phyloP scores from a whole-genome alignment of 2,113 vertebrate genomes.

The Spea bombifrons region DNA sequence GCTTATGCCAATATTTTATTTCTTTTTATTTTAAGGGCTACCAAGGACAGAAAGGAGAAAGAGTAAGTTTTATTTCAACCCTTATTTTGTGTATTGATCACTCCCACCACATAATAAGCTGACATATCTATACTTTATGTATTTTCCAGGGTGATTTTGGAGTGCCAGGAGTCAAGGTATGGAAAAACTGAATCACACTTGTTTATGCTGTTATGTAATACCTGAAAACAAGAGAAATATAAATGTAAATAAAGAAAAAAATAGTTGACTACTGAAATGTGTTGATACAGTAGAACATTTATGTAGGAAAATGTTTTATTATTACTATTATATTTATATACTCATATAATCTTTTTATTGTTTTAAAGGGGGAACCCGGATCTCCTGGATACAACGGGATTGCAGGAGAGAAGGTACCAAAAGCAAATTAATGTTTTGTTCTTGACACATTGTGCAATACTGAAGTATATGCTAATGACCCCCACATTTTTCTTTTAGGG shows the following conservation, averaged over 20 bases:
- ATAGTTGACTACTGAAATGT: too few relatives aligned
- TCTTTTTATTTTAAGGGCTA: conserved; percentile 39
- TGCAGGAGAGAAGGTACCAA: conserved; percentile 45
- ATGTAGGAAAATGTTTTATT: too few relatives aligned
- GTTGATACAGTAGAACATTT: too few relatives aligned
- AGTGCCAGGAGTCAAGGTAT: conserved; percentile 15
- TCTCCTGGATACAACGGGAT: conserved; percentile 44
- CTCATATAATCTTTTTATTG: background rate
- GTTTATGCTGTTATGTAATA: background rate
- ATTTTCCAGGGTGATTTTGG: conserved; percentile 45
- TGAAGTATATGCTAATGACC: background rate
- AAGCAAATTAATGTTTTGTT: background rate
- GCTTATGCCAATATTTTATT: background rate
- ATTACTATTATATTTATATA: background rate
- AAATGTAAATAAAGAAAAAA: background rate
- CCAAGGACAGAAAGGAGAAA: conserved; percentile 49
- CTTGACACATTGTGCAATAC: background rate
- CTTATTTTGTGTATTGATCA: background rate
- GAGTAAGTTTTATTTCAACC: conserved; percentile 31
- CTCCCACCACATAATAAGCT: background rate
- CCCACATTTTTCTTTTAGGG: conserved; percentile 31
- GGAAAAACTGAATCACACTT: background rate
- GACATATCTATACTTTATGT: background rate
- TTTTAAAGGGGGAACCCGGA: conserved; percentile 46
- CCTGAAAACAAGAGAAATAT: background rate